These are phyloP conservation scores for Drosophila pegasa DNA, from an alignment of 2,888 invertebrate genomes.

Conservation along the genomic window DNA sequence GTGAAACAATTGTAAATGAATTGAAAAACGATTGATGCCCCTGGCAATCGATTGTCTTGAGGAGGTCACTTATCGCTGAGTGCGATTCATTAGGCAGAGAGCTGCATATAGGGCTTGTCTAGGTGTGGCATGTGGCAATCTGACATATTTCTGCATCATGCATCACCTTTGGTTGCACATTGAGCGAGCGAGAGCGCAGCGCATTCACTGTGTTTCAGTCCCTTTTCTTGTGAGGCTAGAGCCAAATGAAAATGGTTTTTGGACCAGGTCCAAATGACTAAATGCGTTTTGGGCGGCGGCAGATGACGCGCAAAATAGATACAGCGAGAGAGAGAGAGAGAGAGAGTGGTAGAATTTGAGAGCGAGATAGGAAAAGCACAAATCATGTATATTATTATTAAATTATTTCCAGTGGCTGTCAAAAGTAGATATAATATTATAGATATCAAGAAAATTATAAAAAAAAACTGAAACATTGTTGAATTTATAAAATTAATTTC, in stretches of 20 bases:
- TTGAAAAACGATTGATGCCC: slow-evolving; percentile 14
- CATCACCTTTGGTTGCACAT: slow-evolving; percentile 10
- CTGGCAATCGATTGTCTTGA: slow-evolving; percentile 49
- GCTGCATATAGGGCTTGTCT: not conserved
- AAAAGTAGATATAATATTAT: no score
- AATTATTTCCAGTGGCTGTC: slow-evolving; percentile 2
- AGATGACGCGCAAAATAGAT: slow-evolving; percentile 52
- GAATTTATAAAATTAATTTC: no score
- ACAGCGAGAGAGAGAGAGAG: not conserved
- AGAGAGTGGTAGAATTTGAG: not conserved
- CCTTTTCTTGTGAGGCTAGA: slow-evolving; percentile 36
- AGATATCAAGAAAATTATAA: not conserved
- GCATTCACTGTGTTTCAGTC: slow-evolving; percentile 36
- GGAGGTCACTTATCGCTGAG: slow-evolving; percentile 49
- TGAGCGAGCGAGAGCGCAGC: slow-evolving; percentile 11
- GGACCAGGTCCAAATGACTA: slow-evolving; percentile 61
- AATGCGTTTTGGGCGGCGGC: slow-evolving; percentile 65
- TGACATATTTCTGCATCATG: slow-evolving; percentile 32
- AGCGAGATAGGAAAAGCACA: not conserved
- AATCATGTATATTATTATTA: slow-evolving; percentile 6
- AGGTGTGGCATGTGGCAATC: not conserved
- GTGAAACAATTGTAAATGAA: slow-evolving; percentile 36
- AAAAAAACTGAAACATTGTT: no score
- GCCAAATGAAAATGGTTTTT: slow-evolving; percentile 54
- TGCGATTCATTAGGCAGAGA: not conserved